Percentiles rank a stretch among this genome's conserved stretches.
These are phyloP conservation scores for Phymatocera aterrima DNA, from an alignment of 2,888 invertebrate species.

Conservation along the genomic window DNA sequence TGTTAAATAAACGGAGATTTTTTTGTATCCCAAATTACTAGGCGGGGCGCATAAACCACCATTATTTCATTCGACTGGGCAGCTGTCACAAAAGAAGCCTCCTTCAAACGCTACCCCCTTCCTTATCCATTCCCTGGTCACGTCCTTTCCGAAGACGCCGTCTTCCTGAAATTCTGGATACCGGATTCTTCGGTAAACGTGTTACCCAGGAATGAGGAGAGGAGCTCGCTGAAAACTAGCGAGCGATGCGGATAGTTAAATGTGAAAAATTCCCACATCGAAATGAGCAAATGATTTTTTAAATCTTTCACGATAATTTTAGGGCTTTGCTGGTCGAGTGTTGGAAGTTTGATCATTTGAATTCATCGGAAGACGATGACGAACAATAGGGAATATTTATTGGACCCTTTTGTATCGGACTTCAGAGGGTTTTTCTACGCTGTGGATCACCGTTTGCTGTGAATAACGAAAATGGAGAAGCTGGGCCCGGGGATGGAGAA, in stretches of 20 bases:
- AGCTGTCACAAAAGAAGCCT: slow-evolving; percentile 2
- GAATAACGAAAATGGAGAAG: slow-evolving; percentile 29
- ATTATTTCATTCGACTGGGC: slow-evolving; percentile 1
- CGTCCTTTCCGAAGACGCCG: slow-evolving; percentile 20
- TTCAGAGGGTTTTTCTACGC: too few relatives aligned
- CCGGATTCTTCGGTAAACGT: slow-evolving; percentile 9
- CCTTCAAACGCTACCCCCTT: slow-evolving; percentile 33
- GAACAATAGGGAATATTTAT: too few relatives aligned
- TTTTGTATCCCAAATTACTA: slow-evolving; percentile 9
- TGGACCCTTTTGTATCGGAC: too few relatives aligned
- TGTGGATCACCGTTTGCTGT: background rate
- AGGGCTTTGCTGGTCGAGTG: too few relatives aligned
- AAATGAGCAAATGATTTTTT: too few relatives aligned
- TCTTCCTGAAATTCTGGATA: background rate
- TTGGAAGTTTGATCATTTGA: too few relatives aligned
- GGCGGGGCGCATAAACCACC: slow-evolving; percentile 1
- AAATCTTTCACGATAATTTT: too few relatives aligned
- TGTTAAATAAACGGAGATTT: background rate
- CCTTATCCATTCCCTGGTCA: slow-evolving; percentile 20
- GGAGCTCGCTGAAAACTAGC: background rate
- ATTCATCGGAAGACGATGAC: too few relatives aligned
- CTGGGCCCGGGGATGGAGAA: slow-evolving; percentile 47
- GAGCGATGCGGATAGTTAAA: too few relatives aligned
- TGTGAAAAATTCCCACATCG: too few relatives aligned
- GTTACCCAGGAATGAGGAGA: background rate